Evolutionary conservation across 2,888 invertebrate species (phyloP), one percentile per base, ranked within the genome.

Genomic region (Zelleria hepariella): DNA sequence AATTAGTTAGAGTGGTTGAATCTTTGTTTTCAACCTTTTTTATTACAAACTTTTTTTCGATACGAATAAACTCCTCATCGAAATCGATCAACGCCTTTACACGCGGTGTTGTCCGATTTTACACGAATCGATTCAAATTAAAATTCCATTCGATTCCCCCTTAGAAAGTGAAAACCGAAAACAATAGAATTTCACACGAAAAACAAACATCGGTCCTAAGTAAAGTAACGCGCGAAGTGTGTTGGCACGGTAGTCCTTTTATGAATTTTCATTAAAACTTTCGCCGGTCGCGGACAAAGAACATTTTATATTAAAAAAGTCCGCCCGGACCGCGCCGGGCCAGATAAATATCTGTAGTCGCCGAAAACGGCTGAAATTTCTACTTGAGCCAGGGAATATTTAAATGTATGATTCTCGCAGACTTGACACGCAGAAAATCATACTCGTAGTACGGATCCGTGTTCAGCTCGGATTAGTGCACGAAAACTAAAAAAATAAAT

Each of bases 291-390:
- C 77, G 85, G 86, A 87, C 88, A 88, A 88, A 88, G 88, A 88
- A 88, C 87, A 86, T 87, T 88, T 42, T 87, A 88, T 88, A 88
- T 88, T 88, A 88, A 88, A 88, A 88, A 88, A 88, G 80, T 88
- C 86, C 75, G 76, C 76, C 80, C n/a, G 79, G 56, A 52, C 52
- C 52, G 73, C 80, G 82, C 82, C 86, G 79, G 82, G 85, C 82
- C 86, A 86, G 87, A 87, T 88, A 86, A 86, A 86, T 88, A 88
- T 88, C 87, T 85, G 83, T 85, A 85, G 86, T 86, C 86, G 82
- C 84, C 85, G 82, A 85, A 82, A 84, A 80, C 79, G 74, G 72
- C 79, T 83, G 79, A 77, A 83, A 87, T 79, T 84, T 85, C 75
- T 77, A 85, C 86, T 86, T 85, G 63, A 64, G 57, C 5, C 78